Base-by-base conservation (phyloP, 1,140 invertebrate genomes). In the Sipha flava region DNA sequence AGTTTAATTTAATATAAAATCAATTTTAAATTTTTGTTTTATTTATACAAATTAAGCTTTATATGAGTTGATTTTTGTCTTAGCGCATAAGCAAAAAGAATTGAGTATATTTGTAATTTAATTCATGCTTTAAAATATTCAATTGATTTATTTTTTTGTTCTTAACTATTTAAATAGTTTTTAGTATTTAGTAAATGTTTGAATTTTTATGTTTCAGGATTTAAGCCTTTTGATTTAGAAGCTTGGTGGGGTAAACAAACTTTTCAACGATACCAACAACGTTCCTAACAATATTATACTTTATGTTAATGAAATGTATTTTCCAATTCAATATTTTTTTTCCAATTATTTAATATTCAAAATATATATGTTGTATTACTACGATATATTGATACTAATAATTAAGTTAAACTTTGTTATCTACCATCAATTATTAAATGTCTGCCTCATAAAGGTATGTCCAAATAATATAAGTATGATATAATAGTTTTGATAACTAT, bases 201-300 rank as follows among this genome's bases (percentile, higher is more conserved):
- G 23, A 72, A 10, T 75, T 52, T 73, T 16, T 77, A 37, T 37
- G n/a, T 77, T 77, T 40, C 34, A 77, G 73, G 73, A 59, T 77
- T 77, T 54, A 77, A 77, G 23, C 73, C 73, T 7, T 77, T 77
- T 77, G 73, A 77, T 43, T n/a, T 77, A 40, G 73, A 77, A 77
- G 73, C 52, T 59, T 77, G 52, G 52, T 77, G 73, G 73, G 73
- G 73, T 59, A 77, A 77, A 77, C 73, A 77, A 59, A 77, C 73
- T 23, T 43, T 77, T 21, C 73, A 59, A 77, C 31, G 73, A 52
- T 77, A 59, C 16, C 73, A 77, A 47, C 73, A 77, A 77, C 73
- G 73, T 77, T 77, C 73, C 73, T 77, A 77, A 77, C 49, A 40
- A 34, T 57, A 59, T 43, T 66, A 26, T 40, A 2, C 43, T 47